Evolutionary conservation across 1,140 invertebrate species (phyloP).

Genomic region (Platyscapa corneri): DNA sequence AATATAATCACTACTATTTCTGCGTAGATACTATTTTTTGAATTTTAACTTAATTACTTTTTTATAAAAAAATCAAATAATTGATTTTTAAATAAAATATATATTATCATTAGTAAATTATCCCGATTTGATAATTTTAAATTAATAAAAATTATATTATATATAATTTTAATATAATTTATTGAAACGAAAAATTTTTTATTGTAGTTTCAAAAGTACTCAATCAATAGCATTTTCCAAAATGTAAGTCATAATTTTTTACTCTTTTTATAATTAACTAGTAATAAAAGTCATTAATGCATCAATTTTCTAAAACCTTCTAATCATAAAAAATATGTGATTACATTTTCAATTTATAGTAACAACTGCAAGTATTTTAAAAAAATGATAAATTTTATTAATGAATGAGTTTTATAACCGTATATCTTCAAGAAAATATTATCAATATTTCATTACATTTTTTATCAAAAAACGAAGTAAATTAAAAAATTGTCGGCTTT

Average conservation of each 20-base stretch:
- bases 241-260: conserved; percentile 50
- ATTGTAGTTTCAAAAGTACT: conserved; percentile 54
- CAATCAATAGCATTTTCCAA: conserved; percentile 54
- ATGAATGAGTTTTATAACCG: not conserved
- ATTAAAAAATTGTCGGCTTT: no score
- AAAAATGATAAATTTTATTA: not conserved
- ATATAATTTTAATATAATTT: conserved; percentile 12
- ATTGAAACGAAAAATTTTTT: conserved; percentile 48
- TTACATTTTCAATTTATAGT: conserved; percentile 43
- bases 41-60: conserved; percentile 8
- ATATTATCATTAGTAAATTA: not conserved
- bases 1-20: not conserved
- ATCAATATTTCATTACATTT: not conserved
- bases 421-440: not conserved
- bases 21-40: not conserved
- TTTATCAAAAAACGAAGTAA: no score
- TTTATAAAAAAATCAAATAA: not conserved
- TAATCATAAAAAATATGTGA: conserved; percentile 40
- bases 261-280: conserved; percentile 45
- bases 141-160: conserved; percentile 12
- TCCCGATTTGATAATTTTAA: conserved; percentile 8
- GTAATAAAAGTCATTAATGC: conserved; percentile 35
- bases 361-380: not conserved
- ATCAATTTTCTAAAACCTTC: conserved; percentile 23
- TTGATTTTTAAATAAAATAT: not conserved